These are phyloP conservation scores for Prosopocoilus inquinatus DNA, from an alignment of 2,888 invertebrate species.

Conservation along the genomic window DNA sequence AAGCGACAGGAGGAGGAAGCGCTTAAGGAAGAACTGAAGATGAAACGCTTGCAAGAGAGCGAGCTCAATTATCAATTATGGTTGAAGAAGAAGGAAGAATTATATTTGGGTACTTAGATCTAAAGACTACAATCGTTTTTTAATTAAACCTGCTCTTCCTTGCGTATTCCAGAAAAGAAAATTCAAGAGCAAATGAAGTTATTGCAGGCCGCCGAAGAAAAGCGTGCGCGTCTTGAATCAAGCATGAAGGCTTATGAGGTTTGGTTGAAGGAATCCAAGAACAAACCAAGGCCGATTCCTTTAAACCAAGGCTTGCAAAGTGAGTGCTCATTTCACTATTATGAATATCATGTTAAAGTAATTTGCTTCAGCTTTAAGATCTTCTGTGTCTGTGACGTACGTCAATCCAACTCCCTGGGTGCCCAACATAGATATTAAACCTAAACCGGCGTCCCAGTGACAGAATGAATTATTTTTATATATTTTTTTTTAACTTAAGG, in stretches of 20 bases:
- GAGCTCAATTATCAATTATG: slow-evolving; percentile 48
- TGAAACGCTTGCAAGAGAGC: slow-evolving; percentile 40
- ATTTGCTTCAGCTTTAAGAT: slow-evolving; percentile 59
- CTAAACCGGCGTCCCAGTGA: slow-evolving; percentile 30
- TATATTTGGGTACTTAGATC: slow-evolving; percentile 54
- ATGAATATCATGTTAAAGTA: not conserved
- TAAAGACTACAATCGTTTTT: not conserved
- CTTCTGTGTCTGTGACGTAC: slow-evolving; percentile 62
- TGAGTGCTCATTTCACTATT: slow-evolving; percentile 40
- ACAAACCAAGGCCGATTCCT: slow-evolving; percentile 62
- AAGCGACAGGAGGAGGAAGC: slow-evolving; percentile 40
- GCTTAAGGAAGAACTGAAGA: slow-evolving; percentile 39
- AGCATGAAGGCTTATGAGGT: slow-evolving; percentile 61
- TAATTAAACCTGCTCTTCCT: not conserved
- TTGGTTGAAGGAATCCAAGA: slow-evolving; percentile 63
- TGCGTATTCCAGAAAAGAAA: slow-evolving; percentile 40
- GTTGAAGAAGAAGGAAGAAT: slow-evolving; percentile 60
- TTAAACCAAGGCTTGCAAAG: slow-evolving; percentile 63
- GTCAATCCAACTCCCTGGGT: slow-evolving; percentile 68
- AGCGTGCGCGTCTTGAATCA: slow-evolving; percentile 54
- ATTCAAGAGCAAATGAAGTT: slow-evolving; percentile 44
- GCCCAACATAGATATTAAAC: slow-evolving; percentile 34
- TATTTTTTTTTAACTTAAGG: slow-evolving; percentile 21
- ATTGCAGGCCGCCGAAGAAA: slow-evolving; percentile 54
- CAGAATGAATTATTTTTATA: slow-evolving; percentile 13